These are phyloP conservation scores for Antigone vipio DNA, from an alignment of 2,113 vertebrate genomes.

Conservation along the genomic window DNA sequence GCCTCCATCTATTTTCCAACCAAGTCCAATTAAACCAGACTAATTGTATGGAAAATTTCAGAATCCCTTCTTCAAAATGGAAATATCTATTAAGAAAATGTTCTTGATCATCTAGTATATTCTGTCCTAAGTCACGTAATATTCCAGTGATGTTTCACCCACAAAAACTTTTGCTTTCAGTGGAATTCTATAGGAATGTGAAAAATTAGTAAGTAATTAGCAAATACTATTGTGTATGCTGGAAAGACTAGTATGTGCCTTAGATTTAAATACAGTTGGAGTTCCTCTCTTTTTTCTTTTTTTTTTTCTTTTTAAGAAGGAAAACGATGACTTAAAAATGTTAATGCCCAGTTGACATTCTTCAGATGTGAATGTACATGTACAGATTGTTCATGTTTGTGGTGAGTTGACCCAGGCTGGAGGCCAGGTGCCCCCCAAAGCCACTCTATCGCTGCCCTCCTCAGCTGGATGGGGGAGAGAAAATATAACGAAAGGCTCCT, in stretches of 20 bases:
- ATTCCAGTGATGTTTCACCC: not conserved
- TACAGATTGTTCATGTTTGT: not conserved
- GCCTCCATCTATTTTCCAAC: not conserved
- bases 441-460: no score
- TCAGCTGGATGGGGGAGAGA: no score
- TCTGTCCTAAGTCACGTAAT: not conserved
- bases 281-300: not conserved
- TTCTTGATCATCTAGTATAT: not conserved
- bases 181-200: not conserved
- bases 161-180: not conserved
- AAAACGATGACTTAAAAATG: not conserved
- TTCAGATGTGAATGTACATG: not conserved
- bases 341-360: not conserved
- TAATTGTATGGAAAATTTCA: not conserved
- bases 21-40: not conserved
- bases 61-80: not conserved
- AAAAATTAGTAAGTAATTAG: not conserved
- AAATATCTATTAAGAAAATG: not conserved
- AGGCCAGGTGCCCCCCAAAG: no score
- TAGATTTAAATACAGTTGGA: not conserved
- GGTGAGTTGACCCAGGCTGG: no score
- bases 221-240: not conserved
- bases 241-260: not conserved
- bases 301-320: not conserved
- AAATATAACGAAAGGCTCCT: no score